These are phyloP conservation scores for Atta colombica DNA, from an alignment of 1,140 invertebrate species.

Conservation along the genomic window DNA sequence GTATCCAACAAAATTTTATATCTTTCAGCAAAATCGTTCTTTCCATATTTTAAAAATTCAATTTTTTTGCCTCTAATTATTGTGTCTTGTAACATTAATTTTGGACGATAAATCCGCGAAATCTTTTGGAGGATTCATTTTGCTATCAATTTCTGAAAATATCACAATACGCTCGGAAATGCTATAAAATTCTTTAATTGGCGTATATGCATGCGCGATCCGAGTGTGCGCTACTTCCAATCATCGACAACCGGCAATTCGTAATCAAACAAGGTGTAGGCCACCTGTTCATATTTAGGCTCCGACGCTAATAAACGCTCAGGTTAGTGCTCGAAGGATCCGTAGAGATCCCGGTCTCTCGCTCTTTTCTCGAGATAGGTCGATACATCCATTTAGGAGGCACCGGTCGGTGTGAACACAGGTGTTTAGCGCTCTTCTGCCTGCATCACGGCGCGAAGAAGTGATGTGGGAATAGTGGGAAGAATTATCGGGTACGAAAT, in stretches of 20 bases:
- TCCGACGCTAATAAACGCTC: conserved; percentile 66
- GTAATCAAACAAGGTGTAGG: conserved; percentile 35
- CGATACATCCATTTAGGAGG: conserved; percentile 61
- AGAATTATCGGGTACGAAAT: conserved; percentile 28
- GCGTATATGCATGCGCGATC: background rate
- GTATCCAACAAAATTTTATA: too few species aligned
- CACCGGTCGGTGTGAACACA: conserved; percentile 56
- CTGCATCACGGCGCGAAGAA: background rate
- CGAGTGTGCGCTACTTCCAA: conserved; percentile 12
- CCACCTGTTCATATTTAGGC: conserved; percentile 72
- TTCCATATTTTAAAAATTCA: too few species aligned
- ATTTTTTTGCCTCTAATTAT: too few species aligned
- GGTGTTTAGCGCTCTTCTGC: conserved; percentile 63
- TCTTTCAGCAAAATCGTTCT: too few species aligned
- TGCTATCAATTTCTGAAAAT: background rate
- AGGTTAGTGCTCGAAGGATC: conserved; percentile 33
- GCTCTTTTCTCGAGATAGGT: conserved; percentile 47
- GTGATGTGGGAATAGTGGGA: background rate
- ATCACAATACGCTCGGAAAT: background rate
- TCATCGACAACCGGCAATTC: conserved; percentile 49
- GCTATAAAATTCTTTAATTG: background rate
- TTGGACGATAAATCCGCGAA: background rate
- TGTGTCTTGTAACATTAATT: background rate
- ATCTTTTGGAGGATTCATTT: background rate
- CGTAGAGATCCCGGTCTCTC: conserved; percentile 17